Percentiles rank a stretch among this genome's conserved stretches.
Evolutionary conservation across 2,113 vertebrate genomes (phyloP).

Genomic region (Cottus gobio): DNA sequence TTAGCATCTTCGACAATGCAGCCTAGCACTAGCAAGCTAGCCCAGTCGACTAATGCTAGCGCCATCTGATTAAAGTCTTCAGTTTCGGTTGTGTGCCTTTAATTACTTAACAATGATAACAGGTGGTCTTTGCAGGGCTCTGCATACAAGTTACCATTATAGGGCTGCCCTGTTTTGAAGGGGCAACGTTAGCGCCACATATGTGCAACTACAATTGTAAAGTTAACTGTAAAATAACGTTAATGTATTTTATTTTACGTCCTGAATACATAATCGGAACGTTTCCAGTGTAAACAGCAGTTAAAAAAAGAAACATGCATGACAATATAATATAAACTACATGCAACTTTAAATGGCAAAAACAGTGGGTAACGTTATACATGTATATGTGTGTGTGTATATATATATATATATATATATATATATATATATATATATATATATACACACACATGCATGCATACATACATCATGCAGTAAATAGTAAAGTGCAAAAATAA

Average conservation of each 20-base stretch:
- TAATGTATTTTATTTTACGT: not conserved
- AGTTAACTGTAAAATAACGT: not conserved
- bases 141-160: accelerated
- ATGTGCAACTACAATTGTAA: not conserved
- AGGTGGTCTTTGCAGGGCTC: not conserved
- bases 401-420: not conserved
- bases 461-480: too few relatives aligned
- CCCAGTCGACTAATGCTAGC: conserved; percentile 15
- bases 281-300: not conserved
- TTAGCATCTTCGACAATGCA: not conserved
- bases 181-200: not conserved
- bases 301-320: not conserved
- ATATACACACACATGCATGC: too few relatives aligned
- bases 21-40: conserved; percentile 29
- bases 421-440: not conserved
- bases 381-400: too few relatives aligned
- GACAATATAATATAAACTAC: not conserved
- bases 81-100: not conserved
- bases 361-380: not conserved
- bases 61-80: not conserved
- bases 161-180: not conserved
- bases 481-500: too few relatives aligned
- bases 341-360: not conserved
- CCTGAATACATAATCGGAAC: not conserved
- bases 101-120: not conserved